phyloP scores from a whole-genome alignment of 2,797 vertebrate genomes.

The Glossophaga mutica region DNA sequence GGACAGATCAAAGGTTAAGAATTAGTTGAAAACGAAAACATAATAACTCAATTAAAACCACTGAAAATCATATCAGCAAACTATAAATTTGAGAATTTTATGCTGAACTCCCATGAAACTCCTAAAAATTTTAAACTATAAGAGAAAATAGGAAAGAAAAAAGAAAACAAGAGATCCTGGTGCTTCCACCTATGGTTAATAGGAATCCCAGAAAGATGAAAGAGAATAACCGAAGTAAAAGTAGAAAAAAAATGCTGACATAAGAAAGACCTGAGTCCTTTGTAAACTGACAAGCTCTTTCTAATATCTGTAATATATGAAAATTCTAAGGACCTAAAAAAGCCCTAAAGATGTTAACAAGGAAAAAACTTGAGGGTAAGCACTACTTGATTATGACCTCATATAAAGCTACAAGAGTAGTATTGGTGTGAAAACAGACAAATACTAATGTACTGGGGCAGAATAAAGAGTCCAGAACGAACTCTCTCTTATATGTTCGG shows the following conservation, averaged over 20 bases:
- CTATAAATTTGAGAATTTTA: not conserved
- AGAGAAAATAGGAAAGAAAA: not conserved
- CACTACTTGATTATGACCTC: not conserved
- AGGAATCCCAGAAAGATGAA: not conserved
- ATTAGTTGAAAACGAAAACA: not conserved
- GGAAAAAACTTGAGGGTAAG: not conserved
- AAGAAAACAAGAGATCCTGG: not conserved
- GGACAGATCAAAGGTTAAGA: not conserved
- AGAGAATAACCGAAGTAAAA: not conserved
- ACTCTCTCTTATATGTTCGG: not conserved
- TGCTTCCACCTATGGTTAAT: not conserved
- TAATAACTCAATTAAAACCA: not conserved
- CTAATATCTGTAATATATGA: not conserved
- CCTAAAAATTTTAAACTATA: not conserved
- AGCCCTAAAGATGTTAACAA: not conserved
- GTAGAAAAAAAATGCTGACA: not conserved
- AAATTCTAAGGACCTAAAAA: not conserved
- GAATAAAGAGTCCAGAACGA: not conserved
- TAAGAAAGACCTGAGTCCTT: not conserved
- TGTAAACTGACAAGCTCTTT: not conserved
- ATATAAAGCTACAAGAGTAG: not conserved
- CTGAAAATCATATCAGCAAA: slow-evolving; percentile 5
- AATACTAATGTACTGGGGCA: not conserved
- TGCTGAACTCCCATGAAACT: not conserved
- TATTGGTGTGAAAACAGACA: not conserved